phyloP scores from a whole-genome alignment of 2,113 vertebrate species.

The Stigmatopora nigra region DNA sequence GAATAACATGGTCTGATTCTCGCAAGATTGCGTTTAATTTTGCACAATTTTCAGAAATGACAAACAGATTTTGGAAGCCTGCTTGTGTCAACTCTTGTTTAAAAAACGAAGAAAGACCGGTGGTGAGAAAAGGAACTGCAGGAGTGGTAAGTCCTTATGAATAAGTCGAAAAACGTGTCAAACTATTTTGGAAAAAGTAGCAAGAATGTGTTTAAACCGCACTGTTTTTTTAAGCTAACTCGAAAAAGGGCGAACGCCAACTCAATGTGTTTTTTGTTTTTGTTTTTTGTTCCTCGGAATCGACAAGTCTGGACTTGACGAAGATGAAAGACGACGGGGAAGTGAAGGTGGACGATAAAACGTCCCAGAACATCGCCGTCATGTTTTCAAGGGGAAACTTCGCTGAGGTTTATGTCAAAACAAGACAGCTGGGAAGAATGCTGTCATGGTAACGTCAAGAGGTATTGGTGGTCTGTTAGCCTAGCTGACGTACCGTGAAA shows the following conservation, averaged over 20 bases:
- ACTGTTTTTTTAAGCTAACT: not conserved
- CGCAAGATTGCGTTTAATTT: no score
- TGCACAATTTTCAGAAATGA: no score
- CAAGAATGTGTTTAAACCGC: no score
- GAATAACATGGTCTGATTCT: no score
- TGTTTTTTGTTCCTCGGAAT: slow-evolving; percentile 8
- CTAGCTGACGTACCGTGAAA: slow-evolving; percentile 18
- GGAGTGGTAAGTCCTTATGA: no score
- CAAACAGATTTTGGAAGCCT: no score
- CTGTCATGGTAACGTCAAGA: slow-evolving; percentile 45
- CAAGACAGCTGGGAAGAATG: slow-evolving; percentile 57
- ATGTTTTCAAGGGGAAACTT: slow-evolving; percentile 46
- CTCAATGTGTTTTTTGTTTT: not conserved
- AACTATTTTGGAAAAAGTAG: no score
- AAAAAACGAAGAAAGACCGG: no score
- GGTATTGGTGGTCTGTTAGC: slow-evolving; percentile 49
- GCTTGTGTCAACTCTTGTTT: no score
- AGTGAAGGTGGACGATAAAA: not conserved
- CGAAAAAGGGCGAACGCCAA: slow-evolving; percentile 3
- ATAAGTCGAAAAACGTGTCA: no score
- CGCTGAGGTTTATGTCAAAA: slow-evolving; percentile 54
- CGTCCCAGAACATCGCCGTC: slow-evolving; percentile 23
- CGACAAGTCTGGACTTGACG: slow-evolving; percentile 3
- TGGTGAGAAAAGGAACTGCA: no score
- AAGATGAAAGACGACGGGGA: slow-evolving; percentile 10